Conservation (phyloP, 2,113 vertebrate species). For the Jacana jacana region DNA sequence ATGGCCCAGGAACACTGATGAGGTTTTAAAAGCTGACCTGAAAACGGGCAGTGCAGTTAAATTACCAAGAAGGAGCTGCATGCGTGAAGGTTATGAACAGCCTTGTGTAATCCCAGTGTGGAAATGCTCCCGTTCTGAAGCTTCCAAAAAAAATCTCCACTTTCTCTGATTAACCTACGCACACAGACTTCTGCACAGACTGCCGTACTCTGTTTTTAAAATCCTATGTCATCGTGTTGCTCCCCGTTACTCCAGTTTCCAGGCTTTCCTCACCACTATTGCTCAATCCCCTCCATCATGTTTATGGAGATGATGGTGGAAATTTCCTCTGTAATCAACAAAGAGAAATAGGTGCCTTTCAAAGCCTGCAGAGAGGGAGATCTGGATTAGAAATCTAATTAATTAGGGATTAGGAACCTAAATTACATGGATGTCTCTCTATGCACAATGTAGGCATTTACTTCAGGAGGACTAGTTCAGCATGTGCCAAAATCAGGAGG, state of each 20-base stretch:
- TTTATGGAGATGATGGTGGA: not conserved
- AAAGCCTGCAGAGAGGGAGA: conserved; percentile 6
- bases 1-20: not conserved
- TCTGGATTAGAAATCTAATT: conserved; percentile 54
- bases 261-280: not conserved
- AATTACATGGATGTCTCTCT: not conserved
- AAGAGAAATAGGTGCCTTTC: conserved; percentile 21
- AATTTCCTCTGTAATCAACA: conserved; percentile 44
- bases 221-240: not conserved
- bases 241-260: not conserved
- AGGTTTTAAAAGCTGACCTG: not conserved
- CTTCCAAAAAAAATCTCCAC: not conserved
- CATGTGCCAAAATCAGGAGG: not conserved
- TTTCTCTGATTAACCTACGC: not conserved
- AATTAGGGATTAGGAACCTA: conserved; percentile 51
- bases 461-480: not conserved
- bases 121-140: not conserved
- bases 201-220: not conserved
- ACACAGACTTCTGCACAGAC: not conserved
- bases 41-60: not conserved
- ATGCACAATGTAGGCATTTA: not conserved
- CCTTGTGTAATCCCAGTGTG: not conserved
- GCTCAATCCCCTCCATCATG: not conserved
- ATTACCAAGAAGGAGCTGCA: rapidly evolving
- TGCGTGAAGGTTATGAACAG: not conserved